Base-by-base conservation (phyloP, 2,888 invertebrate species). In the Cephus pulcher region DNA sequence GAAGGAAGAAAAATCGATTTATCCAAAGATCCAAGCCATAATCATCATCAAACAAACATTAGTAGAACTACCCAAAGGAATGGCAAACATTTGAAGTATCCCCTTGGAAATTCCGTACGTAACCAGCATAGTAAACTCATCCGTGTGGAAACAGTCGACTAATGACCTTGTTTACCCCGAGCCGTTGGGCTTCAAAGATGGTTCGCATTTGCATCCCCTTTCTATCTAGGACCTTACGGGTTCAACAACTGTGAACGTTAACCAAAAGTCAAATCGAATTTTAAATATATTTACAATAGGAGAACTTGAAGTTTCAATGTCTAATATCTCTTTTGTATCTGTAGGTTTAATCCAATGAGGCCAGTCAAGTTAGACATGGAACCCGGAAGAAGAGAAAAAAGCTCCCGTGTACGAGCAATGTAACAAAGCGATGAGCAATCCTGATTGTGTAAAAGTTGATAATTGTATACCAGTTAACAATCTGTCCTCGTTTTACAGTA, bases 401-500 rank as follows among this genome's bases (percentile, higher is more conserved):
- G 23, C 6, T 40, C 6, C 23, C 40, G 40, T 40, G 40, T 23
- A 40, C 2, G 0, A 40, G 23, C 40, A 2, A 40, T 9, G 15
- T 40, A 40, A 37, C 37, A 37, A 40, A 40, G 40, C 15, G 23
- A 40, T 9, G 15, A 40, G 40, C 23, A 9, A 15, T 40, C 40
- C 23, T 6, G 40, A 40, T 40, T 4, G 6, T 40, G 40, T 40
- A 40, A 70, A 6, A 33, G 32, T 70, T 33, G n/a, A 30, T 30
- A 70, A 83, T 80, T 84, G 81, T 77, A 76, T 78, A 75, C 74
- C 76, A 78, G 83, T 83, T 84, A 84, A 82, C 78, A 80, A 84
- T 81, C 81, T 80, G 84, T 80, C 81, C 79, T 73, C 80, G 70
- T 80, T 84, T 34, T 3, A 34, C 76, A 37, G 4, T 35, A n/a